Base-by-base conservation (phyloP, 2,797 vertebrate genomes). In the Pachyuromys duprasi region DNA sequence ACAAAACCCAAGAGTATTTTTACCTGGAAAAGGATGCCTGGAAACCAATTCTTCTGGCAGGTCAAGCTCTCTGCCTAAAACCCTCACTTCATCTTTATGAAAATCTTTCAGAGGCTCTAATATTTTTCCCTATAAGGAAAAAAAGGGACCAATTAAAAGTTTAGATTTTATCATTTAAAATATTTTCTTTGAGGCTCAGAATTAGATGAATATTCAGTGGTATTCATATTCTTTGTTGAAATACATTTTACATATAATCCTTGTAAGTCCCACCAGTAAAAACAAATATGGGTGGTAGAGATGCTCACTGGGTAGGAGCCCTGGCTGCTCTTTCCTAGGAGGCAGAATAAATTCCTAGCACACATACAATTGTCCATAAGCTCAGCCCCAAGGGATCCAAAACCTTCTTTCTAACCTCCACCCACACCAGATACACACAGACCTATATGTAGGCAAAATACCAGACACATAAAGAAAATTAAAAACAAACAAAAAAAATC, bases 51-150 rank as follows among this genome's bases (percentile, higher is more conserved):
- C 99, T 92, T 99, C 99, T 57, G 99, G 99, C 91, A 99, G 99
- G 49, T 99, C 99, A 86, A 99, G 99, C 96, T 99, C 99, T 98
- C 99, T 99, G 14, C 99, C 99, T 81, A 99, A 98, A 36, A 99
- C 99, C 98, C 99, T 98, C 80, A 99, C 99, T 98, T 99, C 99
- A 98, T 99, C 99, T 98, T 99, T 99, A 98, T 99, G 99, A 93
- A 99, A 99, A 98, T 99, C 99, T 98, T 99, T 99, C 98, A 99
- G 98, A 1, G 99, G 99, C 97, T 99, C 99, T 97, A 99, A 99
- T 95, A 99, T 99, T 98, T 99, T 99, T 93, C 99, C 99, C 99
- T 99, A 96, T 6, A 96, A 84, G 82, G 42, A 20, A 39, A 49
- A 78, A 26, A 72, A 82, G 94, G n/a, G 15, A 22, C 5, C 45